Evolutionary conservation across 2,797 vertebrate species (phyloP).

Genomic region (Parauchenoglanis punctatus): DNA sequence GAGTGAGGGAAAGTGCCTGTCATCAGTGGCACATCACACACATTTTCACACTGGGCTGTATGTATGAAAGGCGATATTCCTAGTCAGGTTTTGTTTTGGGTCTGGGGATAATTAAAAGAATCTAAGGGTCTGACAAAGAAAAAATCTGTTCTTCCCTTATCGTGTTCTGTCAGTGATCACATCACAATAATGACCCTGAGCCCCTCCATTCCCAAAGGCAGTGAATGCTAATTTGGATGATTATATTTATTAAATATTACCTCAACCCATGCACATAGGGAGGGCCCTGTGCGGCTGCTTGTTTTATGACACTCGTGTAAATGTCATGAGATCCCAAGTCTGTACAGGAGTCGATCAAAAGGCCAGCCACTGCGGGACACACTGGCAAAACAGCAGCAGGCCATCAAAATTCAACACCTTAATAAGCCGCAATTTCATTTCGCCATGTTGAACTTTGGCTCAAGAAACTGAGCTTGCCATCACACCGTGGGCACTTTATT

Average conservation of each 20-base stretch:
- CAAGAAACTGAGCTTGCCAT: conserved; percentile 72
- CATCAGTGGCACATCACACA: neutral
- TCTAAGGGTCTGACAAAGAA: conserved; percentile 78
- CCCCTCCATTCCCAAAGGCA: conserved; percentile 71
- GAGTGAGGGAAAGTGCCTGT: conserved; percentile 25
- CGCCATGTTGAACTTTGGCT: conserved; percentile 84
- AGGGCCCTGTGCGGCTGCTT: conserved; percentile 48
- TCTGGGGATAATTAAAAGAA: conserved; percentile 49
- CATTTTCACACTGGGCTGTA: neutral
- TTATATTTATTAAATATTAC: conserved; percentile 99
- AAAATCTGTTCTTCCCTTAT: conserved; percentile 82
- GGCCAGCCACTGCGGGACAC: conserved; percentile 85
- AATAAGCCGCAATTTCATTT: conserved; percentile 92
- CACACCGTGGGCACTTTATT: conserved; percentile 67
- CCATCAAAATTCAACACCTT: conserved; percentile 88
- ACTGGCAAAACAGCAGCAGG: conserved; percentile 86
- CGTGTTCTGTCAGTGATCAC: conserved; percentile 86
- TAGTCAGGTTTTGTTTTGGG: conserved; percentile 34
- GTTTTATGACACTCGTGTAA: conserved; percentile 86
- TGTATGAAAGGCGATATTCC: conserved; percentile 59
- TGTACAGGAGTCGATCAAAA: conserved; percentile 86
- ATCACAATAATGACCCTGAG: conserved; percentile 84
- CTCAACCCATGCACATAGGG: conserved; percentile 76
- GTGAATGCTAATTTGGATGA: conserved; percentile 98
- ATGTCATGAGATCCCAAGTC: conserved; percentile 86